Percentiles rank a stretch among this genome's conserved stretches.
Conservation (phyloP, 2,888 invertebrate species). For the Rotaria sp. region DNA sequence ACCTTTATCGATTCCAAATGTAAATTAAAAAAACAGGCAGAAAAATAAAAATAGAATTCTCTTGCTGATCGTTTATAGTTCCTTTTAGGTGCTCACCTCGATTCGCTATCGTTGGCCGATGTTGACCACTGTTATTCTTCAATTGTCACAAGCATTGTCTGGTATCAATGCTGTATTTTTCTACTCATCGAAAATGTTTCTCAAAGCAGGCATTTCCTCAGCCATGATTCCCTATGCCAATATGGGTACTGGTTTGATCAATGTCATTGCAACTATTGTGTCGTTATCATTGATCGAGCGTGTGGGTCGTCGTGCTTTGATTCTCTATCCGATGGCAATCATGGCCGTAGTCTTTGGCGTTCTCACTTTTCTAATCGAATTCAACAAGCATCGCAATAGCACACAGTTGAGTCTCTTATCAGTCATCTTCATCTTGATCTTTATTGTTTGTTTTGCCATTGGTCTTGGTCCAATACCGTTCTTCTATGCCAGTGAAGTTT, state of each 20-base stretch:
- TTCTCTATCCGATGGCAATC: conserved; percentile 56
- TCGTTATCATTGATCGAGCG: conserved; percentile 55
- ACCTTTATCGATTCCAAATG: not conserved
- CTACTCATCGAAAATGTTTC: conserved; percentile 73
- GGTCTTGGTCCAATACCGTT: conserved; percentile 40
- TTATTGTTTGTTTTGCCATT: conserved; percentile 36
- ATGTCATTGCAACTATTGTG: conserved; percentile 66
- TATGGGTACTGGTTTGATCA: conserved; percentile 69
- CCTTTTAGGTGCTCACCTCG: not conserved
- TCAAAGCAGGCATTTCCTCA: conserved; percentile 64
- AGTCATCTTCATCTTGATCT: conserved; percentile 32
- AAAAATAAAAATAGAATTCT: no score
- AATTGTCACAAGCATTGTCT: conserved; percentile 32
- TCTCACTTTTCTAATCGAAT: conserved; percentile 42
- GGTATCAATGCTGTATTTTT: conserved; percentile 61
- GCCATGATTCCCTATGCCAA: conserved; percentile 61
- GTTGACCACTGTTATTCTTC: conserved; percentile 31
- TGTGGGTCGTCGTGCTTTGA: conserved; percentile 64
- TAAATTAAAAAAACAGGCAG: not conserved
- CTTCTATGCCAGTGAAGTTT: conserved; percentile 31
- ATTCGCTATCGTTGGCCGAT: conserved; percentile 28
- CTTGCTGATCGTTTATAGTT: not conserved
- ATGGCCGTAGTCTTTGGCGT: conserved; percentile 43
- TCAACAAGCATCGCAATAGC: not conserved
- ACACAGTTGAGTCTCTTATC: not conserved